Base-by-base conservation (phyloP, 2,797 vertebrate genomes). In the Selene dorsalis region DNA sequence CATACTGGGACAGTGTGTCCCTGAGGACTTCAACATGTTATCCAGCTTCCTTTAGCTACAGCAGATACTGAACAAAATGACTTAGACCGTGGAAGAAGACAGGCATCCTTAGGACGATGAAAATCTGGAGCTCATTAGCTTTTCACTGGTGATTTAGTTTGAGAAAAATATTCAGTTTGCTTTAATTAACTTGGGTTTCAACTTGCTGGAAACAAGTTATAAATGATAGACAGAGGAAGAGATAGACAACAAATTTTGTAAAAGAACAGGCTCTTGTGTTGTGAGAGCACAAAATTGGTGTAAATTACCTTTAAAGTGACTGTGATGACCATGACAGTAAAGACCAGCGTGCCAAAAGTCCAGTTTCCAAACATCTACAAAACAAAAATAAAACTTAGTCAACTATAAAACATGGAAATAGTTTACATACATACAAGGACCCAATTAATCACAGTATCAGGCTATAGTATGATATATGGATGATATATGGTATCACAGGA, bases 251-350 rank as follows among this genome's bases (percentile, higher is more conserved):
- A 2, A 3, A 17, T 10, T 67, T 6, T 30, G 18, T 18, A 26
- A 28, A 30, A 17, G 4, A 53, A 24, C 13, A 26, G 22, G 13
- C 14, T 17, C 14, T 6, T 7, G 3, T 55, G 10, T 24, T 58
- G 8, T 12, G 26, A 45, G 12, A 67, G 6, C 6, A 20, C 7
- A 9, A 41, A 7, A 48, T 47, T 10, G 1, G 32, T 59, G 45
- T 74, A 13, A 35, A 69, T 82, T 95, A 99, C 98, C 98, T 99
- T 99, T 86, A 97, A 94, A 1, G 97, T 99, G 76, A 99, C 98
- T 0, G 98, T 99, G 89, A 99, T 97, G 88, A 99, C 96, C 98
- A 99, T 98, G 77, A 99, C 96, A 0, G 98, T 99, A 88, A 99
- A 99, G 79, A 99, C 97, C 91, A 99, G 91, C 4, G 97, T 98